Percentiles rank a stretch among this genome's conserved stretches.
These are phyloP conservation scores for Pseudolycoriella hygida DNA, from an alignment of 2,888 invertebrate genomes.

Conservation along the genomic window DNA sequence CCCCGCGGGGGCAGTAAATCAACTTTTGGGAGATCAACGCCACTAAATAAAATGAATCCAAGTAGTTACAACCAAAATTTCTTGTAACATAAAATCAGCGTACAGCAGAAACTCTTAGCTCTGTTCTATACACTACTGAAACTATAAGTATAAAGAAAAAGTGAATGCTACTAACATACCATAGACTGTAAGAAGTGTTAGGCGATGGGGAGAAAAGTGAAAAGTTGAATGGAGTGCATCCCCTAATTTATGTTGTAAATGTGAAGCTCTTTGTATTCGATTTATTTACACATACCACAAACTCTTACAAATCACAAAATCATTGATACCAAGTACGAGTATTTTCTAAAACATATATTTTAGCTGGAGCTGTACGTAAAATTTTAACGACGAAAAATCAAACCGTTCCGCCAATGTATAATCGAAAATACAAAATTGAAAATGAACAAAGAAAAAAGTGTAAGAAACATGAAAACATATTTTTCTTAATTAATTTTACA, in stretches of 20 bases:
- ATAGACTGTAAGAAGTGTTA: neutral
- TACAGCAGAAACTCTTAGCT: constrained; percentile 35
- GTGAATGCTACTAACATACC: neutral
- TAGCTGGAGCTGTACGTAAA: neutral
- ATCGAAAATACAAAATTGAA: neutral
- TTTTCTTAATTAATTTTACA: neutral
- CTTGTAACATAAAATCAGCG: constrained; percentile 41
- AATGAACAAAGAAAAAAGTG: neutral
- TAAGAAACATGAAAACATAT: neutral
- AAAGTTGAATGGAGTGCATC: too few species aligned
- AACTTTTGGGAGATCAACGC: constrained; percentile 36
- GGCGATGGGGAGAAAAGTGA: neutral
- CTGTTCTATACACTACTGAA: constrained; percentile 40
- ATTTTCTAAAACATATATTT: neutral
- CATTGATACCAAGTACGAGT: neutral
- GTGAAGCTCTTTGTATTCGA: too few species aligned
- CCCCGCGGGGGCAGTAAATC: constrained; percentile 35
- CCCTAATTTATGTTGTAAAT: too few species aligned
- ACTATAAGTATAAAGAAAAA: constrained; percentile 22
- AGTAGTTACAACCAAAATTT: constrained; percentile 29
- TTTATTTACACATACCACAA: too few species aligned
- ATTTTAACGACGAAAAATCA: neutral
- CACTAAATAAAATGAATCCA: constrained; percentile 32
- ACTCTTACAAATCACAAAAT: too few species aligned
- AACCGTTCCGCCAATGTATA: neutral